phyloP scores from a whole-genome alignment of 2,888 invertebrate species.

The Macaria notata region DNA sequence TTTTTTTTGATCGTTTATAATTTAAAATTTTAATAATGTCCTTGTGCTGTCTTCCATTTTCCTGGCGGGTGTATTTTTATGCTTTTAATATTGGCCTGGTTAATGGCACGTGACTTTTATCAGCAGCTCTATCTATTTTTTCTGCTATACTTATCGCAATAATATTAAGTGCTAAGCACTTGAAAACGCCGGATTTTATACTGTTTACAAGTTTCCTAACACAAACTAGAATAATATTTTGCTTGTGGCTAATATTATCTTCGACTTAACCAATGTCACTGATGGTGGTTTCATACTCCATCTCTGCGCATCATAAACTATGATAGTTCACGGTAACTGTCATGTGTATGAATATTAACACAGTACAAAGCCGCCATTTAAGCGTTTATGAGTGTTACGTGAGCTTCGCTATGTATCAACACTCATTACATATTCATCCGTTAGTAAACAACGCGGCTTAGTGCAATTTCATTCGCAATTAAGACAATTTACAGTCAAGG shows the following conservation, averaged over 20 bases:
- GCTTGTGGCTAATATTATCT: neutral
- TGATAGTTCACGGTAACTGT: slow-evolving; percentile 4
- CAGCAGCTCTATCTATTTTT: slow-evolving; percentile 11
- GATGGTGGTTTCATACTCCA: neutral
- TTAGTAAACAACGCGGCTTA: slow-evolving; percentile 9
- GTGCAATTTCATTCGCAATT: slow-evolving; percentile 22
- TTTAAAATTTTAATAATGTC: too few relatives aligned
- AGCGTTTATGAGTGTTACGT: slow-evolving; percentile 6
- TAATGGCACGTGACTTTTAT: slow-evolving; percentile 21
- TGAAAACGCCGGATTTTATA: slow-evolving; percentile 3
- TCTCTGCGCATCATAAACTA: slow-evolving; percentile 32
- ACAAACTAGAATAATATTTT: slow-evolving; percentile 7
- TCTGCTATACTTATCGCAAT: slow-evolving; percentile 11
- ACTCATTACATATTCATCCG: slow-evolving; percentile 20
- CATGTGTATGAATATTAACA: too few relatives aligned
- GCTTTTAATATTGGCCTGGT: too few relatives aligned
- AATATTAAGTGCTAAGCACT: slow-evolving; percentile 3
- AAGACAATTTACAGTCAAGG: slow-evolving; percentile 22
- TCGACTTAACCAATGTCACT: too few relatives aligned
- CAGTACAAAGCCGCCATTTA: too few relatives aligned
- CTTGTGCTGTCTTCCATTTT: too few relatives aligned
- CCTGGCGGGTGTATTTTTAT: too few relatives aligned
- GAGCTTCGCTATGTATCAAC: slow-evolving; percentile 11
- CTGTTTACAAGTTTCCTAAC: neutral
- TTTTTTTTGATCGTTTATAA: too few relatives aligned